Base-by-base conservation (phyloP, 2,797 vertebrate species). In the Rhinatrema bivittatum region DNA sequence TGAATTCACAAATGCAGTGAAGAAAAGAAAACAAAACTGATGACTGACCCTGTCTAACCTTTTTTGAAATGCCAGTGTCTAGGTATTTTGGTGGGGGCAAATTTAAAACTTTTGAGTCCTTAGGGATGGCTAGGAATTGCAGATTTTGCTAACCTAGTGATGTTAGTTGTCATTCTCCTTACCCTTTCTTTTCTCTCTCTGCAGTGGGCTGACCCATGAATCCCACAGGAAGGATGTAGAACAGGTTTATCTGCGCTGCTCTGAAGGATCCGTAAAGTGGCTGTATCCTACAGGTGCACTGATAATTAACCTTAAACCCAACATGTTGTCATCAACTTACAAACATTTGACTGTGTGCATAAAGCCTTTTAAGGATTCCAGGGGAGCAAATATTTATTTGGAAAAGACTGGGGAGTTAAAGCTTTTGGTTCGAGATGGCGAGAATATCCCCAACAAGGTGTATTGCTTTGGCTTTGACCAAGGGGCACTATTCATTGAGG, bases 231-330 rank as follows among this genome's bases (percentile, higher is more conserved):
- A 94, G 71, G 96, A 99, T 32, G 94, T 99, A 52, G 94, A 97
- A 55, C 96, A 99, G 85, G 93, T 99, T 61, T 99, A 99, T 72
- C 81, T 99, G 41, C 92, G 96, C 36, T 99, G 96, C 50, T 87
- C 93, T 0, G 87, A 93, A 34, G 96, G 96, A 6, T 76, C 84
- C 0, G 84, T 99, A 62, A 90, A 98, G 67, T 99, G 96, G 96
- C 81, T 98, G 53, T 99, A 99, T 65, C 96, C 96, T 9, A 97
- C 91, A 0, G 96, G 96, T 9, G 96, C 96, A 1, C 87, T 99
- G 78, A 95, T 97, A 3, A 81, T 98, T 74, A 98, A 99, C 81
- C 83, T 99, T 34, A 68, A 93, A 3, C 89, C 94, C 71, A 99
- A 97, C 66, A 87, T 72, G n/a, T 65, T 76, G 19, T 85, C 88